Base-by-base conservation (phyloP, 53 echinoderm and acorn worm species). In the Arbacia lixula region DNA sequence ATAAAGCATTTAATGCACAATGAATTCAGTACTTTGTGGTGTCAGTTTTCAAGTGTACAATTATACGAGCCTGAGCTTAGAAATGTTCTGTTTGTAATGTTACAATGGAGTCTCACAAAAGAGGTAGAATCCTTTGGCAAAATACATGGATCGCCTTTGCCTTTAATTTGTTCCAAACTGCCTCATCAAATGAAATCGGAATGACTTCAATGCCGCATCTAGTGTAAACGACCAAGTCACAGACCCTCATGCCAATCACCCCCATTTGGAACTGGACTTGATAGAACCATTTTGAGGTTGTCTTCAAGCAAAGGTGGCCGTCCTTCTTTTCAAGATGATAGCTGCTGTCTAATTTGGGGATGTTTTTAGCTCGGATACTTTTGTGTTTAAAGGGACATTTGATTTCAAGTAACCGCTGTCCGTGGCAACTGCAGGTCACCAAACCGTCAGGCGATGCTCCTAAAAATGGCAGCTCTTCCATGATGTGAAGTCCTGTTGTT, bases 381-480 rank as follows among this genome's bases (percentile, higher is more conserved):
- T 65, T 65, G 17, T 69, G 46, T 42, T 69, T 42, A 2, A 26
- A 2, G 42, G 43, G 11, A 42, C 69, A 69, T 14, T 69, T 69
- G 2, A 69, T 69, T 12, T 69, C 69, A 11, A 69, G 21, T 2
- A 80, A 22, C 21, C 36, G 5, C 17, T 3, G 4, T 21, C 54
- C 57, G 28, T 54, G 56, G 33, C 77, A 77, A 19, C 31, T 36
- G 34, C 55, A 53, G 4, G 4, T 56, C 20, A 33, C 55, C 4
- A 54, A 30, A 26, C 30, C 77, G 32, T 77, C 77, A 54, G 77
- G 77, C 6, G 54, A 54, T 77, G 77, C 77, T 5, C 77, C 80
- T 5, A 77, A 32, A 53, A 30, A 56, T 26, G 53, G 77, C 3
- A 3, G 4, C 1, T 31, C 34, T 11, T 27, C 9, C 19, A 17